phyloP scores from a whole-genome alignment of 2,797 vertebrate genomes.

The Characodon lateralis region DNA sequence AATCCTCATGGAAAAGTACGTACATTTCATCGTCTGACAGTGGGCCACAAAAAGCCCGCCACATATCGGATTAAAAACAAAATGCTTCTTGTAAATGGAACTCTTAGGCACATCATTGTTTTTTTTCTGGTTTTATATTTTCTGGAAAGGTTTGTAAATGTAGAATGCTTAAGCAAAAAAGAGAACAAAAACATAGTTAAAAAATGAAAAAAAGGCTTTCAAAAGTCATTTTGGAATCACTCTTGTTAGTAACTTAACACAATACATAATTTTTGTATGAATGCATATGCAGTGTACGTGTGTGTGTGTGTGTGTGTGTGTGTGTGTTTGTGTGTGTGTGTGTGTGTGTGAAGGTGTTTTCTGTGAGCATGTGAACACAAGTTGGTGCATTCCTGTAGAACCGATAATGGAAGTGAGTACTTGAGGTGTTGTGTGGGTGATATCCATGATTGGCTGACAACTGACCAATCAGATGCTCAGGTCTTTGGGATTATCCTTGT shows the following conservation, averaged over 20 bases:
- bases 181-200: conserved; percentile 53
- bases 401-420: conserved; percentile 47
- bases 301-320: not conserved
- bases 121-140: conserved; percentile 84
- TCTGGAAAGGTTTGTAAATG: conserved; percentile 81
- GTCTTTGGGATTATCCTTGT: conserved; percentile 95
- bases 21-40: conserved; percentile 73
- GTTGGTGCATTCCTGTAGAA: conserved; percentile 55
- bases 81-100: conserved; percentile 77
- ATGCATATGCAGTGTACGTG: conserved; percentile 13
- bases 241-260: conserved; percentile 71
- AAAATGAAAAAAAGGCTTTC: conserved; percentile 61
- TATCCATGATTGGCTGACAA: conserved; percentile 46
- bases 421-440: conserved; percentile 58
- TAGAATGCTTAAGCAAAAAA: conserved; percentile 74
- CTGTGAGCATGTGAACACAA: conserved; percentile 31
- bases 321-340: not conserved
- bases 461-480: conserved; percentile 92
- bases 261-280: conserved; percentile 55
- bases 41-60: conserved; percentile 74
- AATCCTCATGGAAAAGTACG: conserved; percentile 75
- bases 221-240: conserved; percentile 77
- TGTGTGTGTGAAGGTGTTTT: not conserved
- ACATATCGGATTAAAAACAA: conserved; percentile 72
- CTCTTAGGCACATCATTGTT: conserved; percentile 88